Base-by-base conservation (phyloP, 2,888 invertebrate genomes). In the Drosophila mulleri region DNA sequence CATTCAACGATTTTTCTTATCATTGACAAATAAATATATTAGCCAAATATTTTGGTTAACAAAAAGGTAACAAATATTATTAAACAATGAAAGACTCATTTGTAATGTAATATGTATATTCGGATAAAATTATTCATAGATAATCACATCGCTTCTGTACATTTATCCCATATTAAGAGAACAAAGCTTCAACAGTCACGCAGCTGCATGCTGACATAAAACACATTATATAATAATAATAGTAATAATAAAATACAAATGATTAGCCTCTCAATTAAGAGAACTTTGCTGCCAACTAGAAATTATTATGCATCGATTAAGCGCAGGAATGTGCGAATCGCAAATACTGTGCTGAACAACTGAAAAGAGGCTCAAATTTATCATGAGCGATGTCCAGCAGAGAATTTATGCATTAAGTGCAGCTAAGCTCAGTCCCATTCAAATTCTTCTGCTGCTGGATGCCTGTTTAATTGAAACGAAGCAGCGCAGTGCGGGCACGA, bases 361-460 rank as follows among this genome's bases (percentile, higher is more conserved):
- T 67, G 59, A 66, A 64, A 60, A n/a, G 18, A 35, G 53, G 39
- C 23, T 60, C 75, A 67, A 72, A 84, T 82, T 72, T 84, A 84
- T 82, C 70, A 75, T 75, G 66, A 57, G 29, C 78, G 71, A 88
- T 85, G 88, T 84, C 88, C 85, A 80, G 81, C 90, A 58, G 85
- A 71, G 90, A 88, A 85, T 90, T 90, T 83, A 90, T 85, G 85
- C 90, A 88, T 85, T 88, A 90, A 88, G 75, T 90, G 85, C 85
- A 85, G 84, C 72, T 61, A 20, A 26, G 3, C 32, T 42, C 50
- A 58, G 60, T 52, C 16, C 66, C 45, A 64, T 59, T 62, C 61
- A 47, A 62, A 71, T 52, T 71, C 47, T 65, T 61, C 65, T 68
- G 71, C 68, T 67, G 60, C 54, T 42, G 83, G 59, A 72, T 69